phyloP scores from a whole-genome alignment of 1,140 invertebrate genomes.

The Druon quercuslanigerum region DNA sequence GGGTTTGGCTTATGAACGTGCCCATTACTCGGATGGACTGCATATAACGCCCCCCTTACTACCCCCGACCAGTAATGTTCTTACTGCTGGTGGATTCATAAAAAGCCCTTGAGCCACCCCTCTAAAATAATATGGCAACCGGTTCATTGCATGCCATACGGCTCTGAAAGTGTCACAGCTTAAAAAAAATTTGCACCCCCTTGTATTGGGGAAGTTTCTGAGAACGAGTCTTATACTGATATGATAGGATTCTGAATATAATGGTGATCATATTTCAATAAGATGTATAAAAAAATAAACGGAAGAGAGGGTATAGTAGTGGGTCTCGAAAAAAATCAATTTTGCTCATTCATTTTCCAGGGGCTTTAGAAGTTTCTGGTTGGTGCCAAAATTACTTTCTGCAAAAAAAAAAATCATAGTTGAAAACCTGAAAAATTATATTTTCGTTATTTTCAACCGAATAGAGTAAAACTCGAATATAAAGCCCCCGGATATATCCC shows the following conservation, averaged over 20 bases:
- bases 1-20: conserved; percentile 23
- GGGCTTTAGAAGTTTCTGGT: too few relatives aligned
- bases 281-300: too few relatives aligned
- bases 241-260: neutral
- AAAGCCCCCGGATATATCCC: too few relatives aligned
- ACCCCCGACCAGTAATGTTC: conserved; percentile 34
- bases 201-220: conserved; percentile 5
- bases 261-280: too few relatives aligned
- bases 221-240: conserved; percentile 40
- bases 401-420: too few relatives aligned
- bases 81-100: conserved; percentile 62
- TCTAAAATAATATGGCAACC: conserved; percentile 62
- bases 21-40: conserved; percentile 34
- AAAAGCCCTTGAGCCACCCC: conserved; percentile 58
- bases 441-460: too few relatives aligned
- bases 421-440: too few relatives aligned
- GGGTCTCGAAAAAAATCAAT: too few relatives aligned
- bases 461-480: too few relatives aligned
- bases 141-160: conserved; percentile 53
- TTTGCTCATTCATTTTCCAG: too few relatives aligned
- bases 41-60: conserved; percentile 35
- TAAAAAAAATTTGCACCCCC: conserved; percentile 49
- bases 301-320: too few relatives aligned
- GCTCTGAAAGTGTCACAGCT: conserved; percentile 54
- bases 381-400: too few relatives aligned